Conservation (phyloP, 2,797 vertebrate species). For the Denticeps clupeoides region DNA sequence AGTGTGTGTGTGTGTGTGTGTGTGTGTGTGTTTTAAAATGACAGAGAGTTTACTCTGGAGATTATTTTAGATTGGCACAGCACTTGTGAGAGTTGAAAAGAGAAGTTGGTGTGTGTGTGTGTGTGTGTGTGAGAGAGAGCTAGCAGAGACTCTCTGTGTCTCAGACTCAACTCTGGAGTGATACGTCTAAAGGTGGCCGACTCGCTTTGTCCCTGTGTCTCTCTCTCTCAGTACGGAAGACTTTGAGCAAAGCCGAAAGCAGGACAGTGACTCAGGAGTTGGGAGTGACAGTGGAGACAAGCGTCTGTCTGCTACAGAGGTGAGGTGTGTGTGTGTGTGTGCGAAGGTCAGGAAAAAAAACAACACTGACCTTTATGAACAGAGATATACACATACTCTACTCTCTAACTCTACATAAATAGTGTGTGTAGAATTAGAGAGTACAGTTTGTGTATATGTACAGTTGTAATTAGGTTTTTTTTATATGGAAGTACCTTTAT, state of each 20-base stretch:
- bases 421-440: too few species aligned
- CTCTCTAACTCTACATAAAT: too few species aligned
- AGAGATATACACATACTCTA: too few species aligned
- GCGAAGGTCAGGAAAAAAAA: too few species aligned
- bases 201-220: background rate
- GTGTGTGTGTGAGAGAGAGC: background rate
- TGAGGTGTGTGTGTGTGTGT: constrained; percentile 32
- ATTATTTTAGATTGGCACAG: constrained; percentile 8
- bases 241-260: constrained; percentile 75
- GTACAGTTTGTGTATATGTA: background rate
- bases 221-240: constrained; percentile 64
- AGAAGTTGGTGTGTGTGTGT: background rate
- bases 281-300: constrained; percentile 93
- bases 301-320: constrained; percentile 85
- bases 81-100: background rate
- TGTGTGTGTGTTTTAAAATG: constrained; percentile 1
- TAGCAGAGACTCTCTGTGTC: background rate
- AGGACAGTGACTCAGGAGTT: constrained; percentile 86
- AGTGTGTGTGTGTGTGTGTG: constrained; percentile 2
- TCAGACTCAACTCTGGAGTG: too few species aligned
- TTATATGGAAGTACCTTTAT: too few species aligned
- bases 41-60: constrained; percentile 14
- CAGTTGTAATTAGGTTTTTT: too few species aligned
- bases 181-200: too few species aligned
- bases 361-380: too few species aligned